Conservation (phyloP, 2,113 vertebrate species). For the Chaetorhynchus papuensis region DNA sequence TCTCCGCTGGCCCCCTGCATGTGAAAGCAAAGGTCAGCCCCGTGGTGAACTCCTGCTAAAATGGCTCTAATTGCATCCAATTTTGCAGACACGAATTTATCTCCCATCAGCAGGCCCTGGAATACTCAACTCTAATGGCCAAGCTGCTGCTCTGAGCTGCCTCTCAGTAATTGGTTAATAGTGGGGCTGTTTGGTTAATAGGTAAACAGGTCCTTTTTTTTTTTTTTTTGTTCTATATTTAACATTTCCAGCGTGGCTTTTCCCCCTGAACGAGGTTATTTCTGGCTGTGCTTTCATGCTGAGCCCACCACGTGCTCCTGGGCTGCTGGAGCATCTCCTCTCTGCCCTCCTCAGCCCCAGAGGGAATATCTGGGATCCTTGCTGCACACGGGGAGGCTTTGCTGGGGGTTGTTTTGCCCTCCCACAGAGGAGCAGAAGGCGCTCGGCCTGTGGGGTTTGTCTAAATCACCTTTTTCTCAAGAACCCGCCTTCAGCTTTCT, state of each 20-base stretch:
- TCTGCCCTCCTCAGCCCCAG: not conserved
- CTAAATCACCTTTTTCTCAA: not conserved
- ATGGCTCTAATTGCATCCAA: not conserved
- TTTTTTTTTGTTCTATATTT: not conserved
- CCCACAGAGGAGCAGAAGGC: not conserved
- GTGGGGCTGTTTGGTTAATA: not conserved
- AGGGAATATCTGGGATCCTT: not conserved
- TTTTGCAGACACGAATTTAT: slow-evolving; percentile 10
- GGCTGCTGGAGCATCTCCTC: not conserved
- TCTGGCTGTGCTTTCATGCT: not conserved
- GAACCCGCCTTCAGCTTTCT: not conserved
- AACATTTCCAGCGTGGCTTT: not conserved
- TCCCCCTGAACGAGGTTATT: not conserved
- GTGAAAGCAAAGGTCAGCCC: slow-evolving; percentile 28
- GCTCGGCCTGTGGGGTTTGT: accelerated
- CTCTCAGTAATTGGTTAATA: slow-evolving; percentile 56
- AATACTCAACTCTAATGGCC: not conserved
- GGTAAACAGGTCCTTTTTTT: not conserved
- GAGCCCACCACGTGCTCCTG: not conserved
- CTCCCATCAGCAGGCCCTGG: not conserved
- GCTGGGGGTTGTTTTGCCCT: not conserved
- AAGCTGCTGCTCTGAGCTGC: slow-evolving; percentile 57
- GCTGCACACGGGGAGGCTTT: not conserved
- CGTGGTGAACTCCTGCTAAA: not conserved
- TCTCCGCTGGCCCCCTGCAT: not conserved